phyloP scores from a whole-genome alignment of 2,888 invertebrate genomes.

The Melitaea athalia region DNA sequence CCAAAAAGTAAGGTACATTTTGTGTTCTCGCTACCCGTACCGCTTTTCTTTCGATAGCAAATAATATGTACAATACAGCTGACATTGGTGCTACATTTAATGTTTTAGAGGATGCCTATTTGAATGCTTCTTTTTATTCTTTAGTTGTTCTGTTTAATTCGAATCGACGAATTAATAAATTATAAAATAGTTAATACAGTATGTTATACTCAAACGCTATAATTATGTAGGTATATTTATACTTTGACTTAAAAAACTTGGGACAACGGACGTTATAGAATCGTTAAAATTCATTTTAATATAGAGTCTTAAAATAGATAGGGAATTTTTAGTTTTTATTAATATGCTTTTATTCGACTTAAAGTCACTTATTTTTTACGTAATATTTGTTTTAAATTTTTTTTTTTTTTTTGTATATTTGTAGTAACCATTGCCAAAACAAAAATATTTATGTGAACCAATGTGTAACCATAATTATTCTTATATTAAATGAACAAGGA shows the following conservation, averaged over 20 bases:
- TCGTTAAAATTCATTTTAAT: slow-evolving; percentile 5
- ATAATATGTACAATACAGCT: slow-evolving; percentile 64
- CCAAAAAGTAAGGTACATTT: not conserved
- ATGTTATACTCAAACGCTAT: slow-evolving; percentile 11
- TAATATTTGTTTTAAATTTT: slow-evolving; percentile 53
- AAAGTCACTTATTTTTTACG: slow-evolving; percentile 66
- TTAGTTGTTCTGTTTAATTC: slow-evolving; percentile 6
- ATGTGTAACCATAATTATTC: slow-evolving; percentile 24
- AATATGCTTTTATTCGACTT: slow-evolving; percentile 60
- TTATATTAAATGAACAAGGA: slow-evolving; percentile 17
- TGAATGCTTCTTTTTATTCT: slow-evolving; percentile 27
- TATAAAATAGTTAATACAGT: slow-evolving; percentile 22
- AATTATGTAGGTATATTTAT: slow-evolving; percentile 5
- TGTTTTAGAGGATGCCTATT: slow-evolving; percentile 51
- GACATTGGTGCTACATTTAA: slow-evolving; percentile 77
- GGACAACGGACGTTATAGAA: slow-evolving; percentile 6
- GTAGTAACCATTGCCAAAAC: slow-evolving; percentile 73
- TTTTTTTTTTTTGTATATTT: slow-evolving; percentile 58
- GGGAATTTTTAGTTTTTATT: slow-evolving; percentile 56
- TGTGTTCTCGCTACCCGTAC: slow-evolving; percentile 4
- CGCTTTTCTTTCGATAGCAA: slow-evolving; percentile 30
- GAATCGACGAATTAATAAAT: slow-evolving; percentile 17
- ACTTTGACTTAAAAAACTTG: slow-evolving; percentile 2
- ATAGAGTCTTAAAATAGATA: slow-evolving; percentile 28
- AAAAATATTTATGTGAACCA: slow-evolving; percentile 21